Conservation (phyloP, 2,888 invertebrate genomes). For the Molanna angustata region DNA sequence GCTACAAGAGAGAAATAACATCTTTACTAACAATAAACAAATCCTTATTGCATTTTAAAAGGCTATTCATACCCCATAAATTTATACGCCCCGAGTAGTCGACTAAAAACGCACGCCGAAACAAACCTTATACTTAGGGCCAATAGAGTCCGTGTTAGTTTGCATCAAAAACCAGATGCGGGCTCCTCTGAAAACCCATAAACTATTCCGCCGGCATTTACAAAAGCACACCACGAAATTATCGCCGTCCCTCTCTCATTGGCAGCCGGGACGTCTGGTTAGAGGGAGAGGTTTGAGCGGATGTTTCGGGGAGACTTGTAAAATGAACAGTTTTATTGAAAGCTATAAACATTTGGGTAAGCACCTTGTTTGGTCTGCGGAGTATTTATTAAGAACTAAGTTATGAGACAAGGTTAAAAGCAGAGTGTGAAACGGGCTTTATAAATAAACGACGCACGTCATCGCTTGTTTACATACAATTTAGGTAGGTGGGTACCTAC, state of each 20-base stretch:
- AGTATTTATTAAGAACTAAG: slow-evolving; percentile 31
- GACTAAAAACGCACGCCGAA: slow-evolving; percentile 34
- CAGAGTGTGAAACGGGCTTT: background rate
- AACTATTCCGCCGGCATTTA: slow-evolving; percentile 43
- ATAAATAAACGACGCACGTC: too few species aligned
- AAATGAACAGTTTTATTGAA: slow-evolving; percentile 32
- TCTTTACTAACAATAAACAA: slow-evolving; percentile 43
- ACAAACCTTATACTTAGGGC: slow-evolving; percentile 31
- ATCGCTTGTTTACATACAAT: too few species aligned
- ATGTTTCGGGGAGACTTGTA: slow-evolving; percentile 8
- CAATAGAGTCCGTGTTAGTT: slow-evolving; percentile 39
- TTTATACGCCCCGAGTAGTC: slow-evolving; percentile 29
- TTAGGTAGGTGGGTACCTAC: too few species aligned
- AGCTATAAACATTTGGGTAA: slow-evolving; percentile 32
- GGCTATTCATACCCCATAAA: slow-evolving; percentile 56
- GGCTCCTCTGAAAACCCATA: slow-evolving; percentile 45
- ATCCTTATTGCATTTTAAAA: slow-evolving; percentile 57
- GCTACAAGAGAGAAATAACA: slow-evolving; percentile 4
- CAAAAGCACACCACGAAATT: slow-evolving; percentile 10
- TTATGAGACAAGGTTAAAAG: slow-evolving; percentile 55
- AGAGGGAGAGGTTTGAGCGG: slow-evolving; percentile 11
- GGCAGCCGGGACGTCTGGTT: background rate
- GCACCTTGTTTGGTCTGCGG: slow-evolving; percentile 28
- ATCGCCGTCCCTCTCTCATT: slow-evolving; percentile 19
- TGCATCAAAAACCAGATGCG: slow-evolving; percentile 14